Percentiles rank a stretch among this genome's conserved stretches.
These are phyloP conservation scores for Anabacerthia variegaticeps DNA, from an alignment of 2,797 vertebrate species.

Conservation along the genomic window DNA sequence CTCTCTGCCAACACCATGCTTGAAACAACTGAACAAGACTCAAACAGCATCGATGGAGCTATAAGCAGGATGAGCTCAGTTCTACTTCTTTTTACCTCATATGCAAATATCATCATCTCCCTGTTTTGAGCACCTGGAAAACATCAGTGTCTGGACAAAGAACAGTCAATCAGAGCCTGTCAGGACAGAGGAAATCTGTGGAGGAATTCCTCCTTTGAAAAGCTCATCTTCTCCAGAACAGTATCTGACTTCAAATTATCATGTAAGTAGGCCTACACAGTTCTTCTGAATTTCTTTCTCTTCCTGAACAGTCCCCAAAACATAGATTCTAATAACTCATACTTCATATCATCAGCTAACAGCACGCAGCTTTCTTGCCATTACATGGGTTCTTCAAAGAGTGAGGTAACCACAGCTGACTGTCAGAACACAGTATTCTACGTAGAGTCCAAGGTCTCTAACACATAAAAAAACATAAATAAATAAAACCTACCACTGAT, in stretches of 20 bases:
- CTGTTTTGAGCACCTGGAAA: not conserved
- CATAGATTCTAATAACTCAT: not conserved
- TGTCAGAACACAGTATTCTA: not conserved
- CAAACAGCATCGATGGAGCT: not conserved
- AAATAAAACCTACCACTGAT: not conserved
- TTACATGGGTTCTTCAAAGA: not conserved
- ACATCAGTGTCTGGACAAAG: not conserved
- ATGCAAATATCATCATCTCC: not conserved
- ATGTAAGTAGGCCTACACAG: not conserved
- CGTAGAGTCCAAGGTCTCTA: not conserved
- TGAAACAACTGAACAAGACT: not conserved
- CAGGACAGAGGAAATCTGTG: not conserved
- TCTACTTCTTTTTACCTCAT: not conserved
- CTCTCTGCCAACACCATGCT: not conserved
- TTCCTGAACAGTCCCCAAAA: not conserved
- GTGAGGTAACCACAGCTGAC: not conserved
- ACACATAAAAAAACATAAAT: not conserved
- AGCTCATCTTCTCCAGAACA: not conserved
- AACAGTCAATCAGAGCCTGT: not conserved
- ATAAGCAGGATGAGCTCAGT: not conserved
- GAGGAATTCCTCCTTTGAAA: not conserved
- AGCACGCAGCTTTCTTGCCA: not conserved
- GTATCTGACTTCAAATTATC: not conserved
- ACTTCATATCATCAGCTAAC: not conserved
- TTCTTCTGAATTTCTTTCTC: not conserved